A percentile compares a stretch with the other conserved stretches of the same genome.
Evolutionary conservation across 1,140 invertebrate species (phyloP).

Genomic region (Orchesella cincta): DNA sequence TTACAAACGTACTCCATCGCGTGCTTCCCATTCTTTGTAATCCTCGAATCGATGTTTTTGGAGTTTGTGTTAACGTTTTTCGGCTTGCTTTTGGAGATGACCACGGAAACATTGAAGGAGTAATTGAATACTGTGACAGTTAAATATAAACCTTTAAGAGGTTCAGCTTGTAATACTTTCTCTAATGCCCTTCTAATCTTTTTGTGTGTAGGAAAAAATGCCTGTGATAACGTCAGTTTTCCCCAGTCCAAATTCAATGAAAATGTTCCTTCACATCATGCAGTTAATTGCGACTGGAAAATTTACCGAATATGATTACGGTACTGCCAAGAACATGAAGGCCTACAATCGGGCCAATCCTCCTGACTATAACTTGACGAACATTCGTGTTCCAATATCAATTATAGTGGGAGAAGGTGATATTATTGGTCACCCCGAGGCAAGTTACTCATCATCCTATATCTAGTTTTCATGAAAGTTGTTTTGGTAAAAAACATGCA

Average conservation of each 20-base stretch:
- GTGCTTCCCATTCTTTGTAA: slow-evolving; percentile 11
- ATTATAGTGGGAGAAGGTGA: slow-evolving; percentile 23
- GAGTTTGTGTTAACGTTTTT: slow-evolving; percentile 9
- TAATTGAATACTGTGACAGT: background rate
- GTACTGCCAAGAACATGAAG: background rate
- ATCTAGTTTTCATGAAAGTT: background rate
- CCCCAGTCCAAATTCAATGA: slow-evolving; percentile 1
- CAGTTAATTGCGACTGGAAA: slow-evolving; percentile 2
- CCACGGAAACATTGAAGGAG: slow-evolving; percentile 14
- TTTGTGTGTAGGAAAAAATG: slow-evolving; percentile 34
- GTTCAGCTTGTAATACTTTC: background rate
- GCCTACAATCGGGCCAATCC: slow-evolving; percentile 14
- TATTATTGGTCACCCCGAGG: slow-evolving; percentile 5
- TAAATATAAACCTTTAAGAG: too few relatives aligned
- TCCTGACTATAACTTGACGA: slow-evolving; percentile 22
- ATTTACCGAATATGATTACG: slow-evolving; percentile 23
- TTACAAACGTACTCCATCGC: slow-evolving; percentile 1
- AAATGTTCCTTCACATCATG: slow-evolving; percentile 17
- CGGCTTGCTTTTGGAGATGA: slow-evolving; percentile 1
- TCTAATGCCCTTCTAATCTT: background rate
- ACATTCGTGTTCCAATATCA: slow-evolving; percentile 23
- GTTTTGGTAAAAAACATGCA: background rate
- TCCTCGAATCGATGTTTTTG: slow-evolving; percentile 5
- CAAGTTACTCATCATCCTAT: background rate
- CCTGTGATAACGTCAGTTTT: slow-evolving; percentile 1